A percentile compares a stretch with the other conserved stretches of the same genome.
phyloP scores from a whole-genome alignment of 1,140 invertebrate species.

The Apis laboriosa region DNA sequence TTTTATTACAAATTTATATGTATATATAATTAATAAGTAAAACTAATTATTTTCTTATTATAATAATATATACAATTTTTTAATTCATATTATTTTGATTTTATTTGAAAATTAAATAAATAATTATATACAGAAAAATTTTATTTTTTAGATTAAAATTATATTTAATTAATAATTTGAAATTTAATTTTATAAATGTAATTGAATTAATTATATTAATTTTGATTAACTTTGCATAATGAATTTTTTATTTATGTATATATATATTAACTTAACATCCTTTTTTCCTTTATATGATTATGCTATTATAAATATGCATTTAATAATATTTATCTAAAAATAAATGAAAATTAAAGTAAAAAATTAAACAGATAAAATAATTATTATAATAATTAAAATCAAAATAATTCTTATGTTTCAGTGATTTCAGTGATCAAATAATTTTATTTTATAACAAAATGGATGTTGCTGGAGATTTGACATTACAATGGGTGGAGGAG shows the following conservation, averaged over 20 bases:
- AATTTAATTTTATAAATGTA: background rate
- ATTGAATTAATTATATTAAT: background rate
- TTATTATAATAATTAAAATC: background rate
- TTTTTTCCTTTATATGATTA: too few relatives aligned
- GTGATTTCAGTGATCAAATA: constrained; percentile 73
- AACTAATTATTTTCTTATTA: background rate
- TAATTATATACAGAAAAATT: background rate
- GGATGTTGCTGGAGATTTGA: constrained; percentile 78
- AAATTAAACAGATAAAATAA: background rate
- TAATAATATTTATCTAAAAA: background rate
- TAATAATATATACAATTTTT: background rate
- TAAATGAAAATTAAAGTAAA: background rate
- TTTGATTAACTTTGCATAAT: background rate
- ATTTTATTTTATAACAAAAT: constrained; percentile 59
- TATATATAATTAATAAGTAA: background rate
- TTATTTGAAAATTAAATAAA: background rate
- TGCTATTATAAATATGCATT: too few relatives aligned
- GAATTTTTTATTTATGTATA: background rate
- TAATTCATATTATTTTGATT: background rate
- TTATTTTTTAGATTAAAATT: background rate
- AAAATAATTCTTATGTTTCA: constrained; percentile 35
- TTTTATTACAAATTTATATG: too few relatives aligned
- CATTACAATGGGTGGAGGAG: constrained; percentile 82
- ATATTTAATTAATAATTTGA: too few relatives aligned
- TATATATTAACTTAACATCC: background rate